Conservation (phyloP, 2,888 invertebrate species). For the Poecilobothrus nobilitatus region DNA sequence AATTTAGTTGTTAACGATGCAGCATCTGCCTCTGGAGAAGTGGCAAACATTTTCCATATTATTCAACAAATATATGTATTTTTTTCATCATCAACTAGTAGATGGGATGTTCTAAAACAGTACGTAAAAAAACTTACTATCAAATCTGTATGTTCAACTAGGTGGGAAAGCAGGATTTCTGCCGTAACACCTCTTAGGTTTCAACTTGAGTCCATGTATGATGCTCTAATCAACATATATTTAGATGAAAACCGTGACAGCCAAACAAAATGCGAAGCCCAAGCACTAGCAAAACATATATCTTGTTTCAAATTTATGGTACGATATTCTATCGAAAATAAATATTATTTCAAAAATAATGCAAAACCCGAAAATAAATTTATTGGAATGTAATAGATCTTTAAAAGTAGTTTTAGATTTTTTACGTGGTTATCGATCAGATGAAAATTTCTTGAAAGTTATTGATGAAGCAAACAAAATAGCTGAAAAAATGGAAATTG, state of each 20-base stretch:
- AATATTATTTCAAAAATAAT: slow-evolving; percentile 4
- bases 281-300: neutral
- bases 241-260: neutral
- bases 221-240: neutral
- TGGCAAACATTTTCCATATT: neutral
- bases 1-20: slow-evolving; percentile 10
- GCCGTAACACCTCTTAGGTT: slow-evolving; percentile 5
- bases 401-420: neutral
- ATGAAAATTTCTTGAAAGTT: slow-evolving; percentile 8
- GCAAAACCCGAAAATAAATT: neutral
- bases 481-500: slow-evolving; percentile 10
- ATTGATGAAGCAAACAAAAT: slow-evolving; percentile 7
- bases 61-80: slow-evolving; percentile 9
- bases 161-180: neutral
- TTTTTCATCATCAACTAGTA: slow-evolving; percentile 9
- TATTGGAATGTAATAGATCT: neutral
- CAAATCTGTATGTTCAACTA: slow-evolving; percentile 4
- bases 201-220: slow-evolving; percentile 1
- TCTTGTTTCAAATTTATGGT: slow-evolving; percentile 10
- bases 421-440: neutral
- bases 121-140: slow-evolving; percentile 7
- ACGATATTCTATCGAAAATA: slow-evolving; percentile 1
- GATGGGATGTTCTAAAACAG: neutral
- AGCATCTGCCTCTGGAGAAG: slow-evolving; percentile 5
- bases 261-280: slow-evolving; percentile 7